A percentile compares a stretch with the other conserved stretches of the same genome.
These are phyloP conservation scores for Volucella inflata DNA, from an alignment of 2,888 invertebrate species.

Conservation along the genomic window DNA sequence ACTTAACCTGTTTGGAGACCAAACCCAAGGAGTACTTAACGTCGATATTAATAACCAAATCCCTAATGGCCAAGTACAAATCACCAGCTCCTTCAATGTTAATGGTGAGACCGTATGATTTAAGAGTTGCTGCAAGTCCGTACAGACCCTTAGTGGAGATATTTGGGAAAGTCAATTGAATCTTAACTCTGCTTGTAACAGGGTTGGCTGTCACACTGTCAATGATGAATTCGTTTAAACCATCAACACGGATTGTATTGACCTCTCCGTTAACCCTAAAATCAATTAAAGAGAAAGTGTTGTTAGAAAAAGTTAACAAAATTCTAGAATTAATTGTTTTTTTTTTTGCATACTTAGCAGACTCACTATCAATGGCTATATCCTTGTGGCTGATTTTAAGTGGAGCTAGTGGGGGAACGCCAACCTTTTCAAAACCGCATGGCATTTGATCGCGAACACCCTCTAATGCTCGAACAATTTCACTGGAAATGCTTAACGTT, in stretches of 20 bases:
- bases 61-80: slow-evolving; percentile 79
- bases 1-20: slow-evolving; percentile 77
- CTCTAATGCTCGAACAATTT: slow-evolving; percentile 77
- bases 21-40: slow-evolving; percentile 80
- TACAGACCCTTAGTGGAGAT: slow-evolving; percentile 79
- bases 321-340: too few species aligned
- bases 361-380: slow-evolving; percentile 77
- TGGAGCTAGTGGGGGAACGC: slow-evolving; percentile 81
- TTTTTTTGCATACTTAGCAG: slow-evolving; percentile 23
- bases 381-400: slow-evolving; percentile 77
- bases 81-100: slow-evolving; percentile 80
- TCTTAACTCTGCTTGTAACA: slow-evolving; percentile 79
- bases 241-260: slow-evolving; percentile 78
- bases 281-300: neutral
- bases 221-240: slow-evolving; percentile 80
- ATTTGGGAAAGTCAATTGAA: slow-evolving; percentile 76
- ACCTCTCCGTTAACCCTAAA: slow-evolving; percentile 78
- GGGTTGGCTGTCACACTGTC: slow-evolving; percentile 79
- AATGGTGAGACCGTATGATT: slow-evolving; percentile 80
- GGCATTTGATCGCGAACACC: slow-evolving; percentile 79
- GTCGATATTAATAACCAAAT: slow-evolving; percentile 78
- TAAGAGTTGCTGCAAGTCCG: slow-evolving; percentile 77
- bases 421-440: slow-evolving; percentile 79
- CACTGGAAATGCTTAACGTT: slow-evolving; percentile 78
- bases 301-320: neutral